Evolutionary conservation across 2,888 invertebrate species (phyloP).

Genomic region (Trichopoda pennipes): DNA sequence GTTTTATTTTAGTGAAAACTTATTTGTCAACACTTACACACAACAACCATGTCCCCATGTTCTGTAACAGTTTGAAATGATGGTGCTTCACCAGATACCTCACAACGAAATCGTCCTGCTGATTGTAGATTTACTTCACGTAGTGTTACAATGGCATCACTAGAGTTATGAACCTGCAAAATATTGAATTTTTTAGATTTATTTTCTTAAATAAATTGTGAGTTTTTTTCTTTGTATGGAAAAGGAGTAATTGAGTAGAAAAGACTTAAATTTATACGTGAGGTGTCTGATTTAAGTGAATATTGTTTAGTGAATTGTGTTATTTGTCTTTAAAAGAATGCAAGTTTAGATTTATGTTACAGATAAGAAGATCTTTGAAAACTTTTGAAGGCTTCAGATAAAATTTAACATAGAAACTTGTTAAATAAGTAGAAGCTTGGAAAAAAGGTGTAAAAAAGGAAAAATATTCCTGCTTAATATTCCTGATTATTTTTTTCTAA

Average conservation of each 20-base stretch:
- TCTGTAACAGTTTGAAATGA: slow-evolving; percentile 87
- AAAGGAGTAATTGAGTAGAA: background rate
- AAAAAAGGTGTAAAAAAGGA: too few relatives aligned
- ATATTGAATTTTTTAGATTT: slow-evolving; percentile 50
- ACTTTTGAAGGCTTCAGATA: too few relatives aligned
- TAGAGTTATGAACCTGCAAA: slow-evolving; percentile 85
- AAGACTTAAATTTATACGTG: too few relatives aligned
- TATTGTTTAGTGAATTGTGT: background rate
- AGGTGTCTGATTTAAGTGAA: background rate
- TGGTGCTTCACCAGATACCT: slow-evolving; percentile 87
- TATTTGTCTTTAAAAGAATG: too few relatives aligned
- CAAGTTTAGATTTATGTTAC: too few relatives aligned
- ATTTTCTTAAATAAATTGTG: slow-evolving; percentile 7
- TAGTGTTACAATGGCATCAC: slow-evolving; percentile 85
- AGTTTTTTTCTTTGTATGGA: slow-evolving; percentile 34
- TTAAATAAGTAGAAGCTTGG: too few relatives aligned
- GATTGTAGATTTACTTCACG: slow-evolving; percentile 85
- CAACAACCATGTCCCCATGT: slow-evolving; percentile 86
- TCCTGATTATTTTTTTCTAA: too few relatives aligned
- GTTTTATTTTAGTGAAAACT: background rate
- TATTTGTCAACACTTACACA: slow-evolving; percentile 83
- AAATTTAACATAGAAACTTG: too few relatives aligned
- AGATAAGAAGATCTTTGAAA: too few relatives aligned
- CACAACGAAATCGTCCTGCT: slow-evolving; percentile 86
- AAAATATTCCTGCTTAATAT: too few relatives aligned